A percentile compares a stretch with the other conserved stretches of the same genome.
Conservation (phyloP, 2,113 vertebrate genomes). For the Eulacestoma nigropectus region DNA sequence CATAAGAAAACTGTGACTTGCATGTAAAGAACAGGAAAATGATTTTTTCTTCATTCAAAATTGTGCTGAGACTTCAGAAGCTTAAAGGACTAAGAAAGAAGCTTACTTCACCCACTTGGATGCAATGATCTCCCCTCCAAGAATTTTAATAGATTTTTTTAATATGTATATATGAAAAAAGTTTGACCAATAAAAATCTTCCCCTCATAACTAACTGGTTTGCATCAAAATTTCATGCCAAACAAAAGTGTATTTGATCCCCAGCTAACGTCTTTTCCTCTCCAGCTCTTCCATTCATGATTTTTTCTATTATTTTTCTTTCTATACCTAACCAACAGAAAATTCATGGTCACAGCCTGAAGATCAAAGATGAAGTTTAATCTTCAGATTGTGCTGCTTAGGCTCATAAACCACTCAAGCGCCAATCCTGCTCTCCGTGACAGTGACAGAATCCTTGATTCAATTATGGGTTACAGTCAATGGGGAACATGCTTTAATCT, state of each 20-base stretch:
- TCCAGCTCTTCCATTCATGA: neutral
- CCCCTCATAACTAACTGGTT: neutral
- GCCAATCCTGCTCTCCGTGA: neutral
- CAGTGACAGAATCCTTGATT: conserved; percentile 18
- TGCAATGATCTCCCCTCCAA: neutral
- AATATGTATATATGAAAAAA: neutral
- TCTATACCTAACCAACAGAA: conserved; percentile 9
- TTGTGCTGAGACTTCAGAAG: conserved; percentile 52
- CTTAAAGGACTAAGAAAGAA: conserved; percentile 23
- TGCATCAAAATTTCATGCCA: neutral
- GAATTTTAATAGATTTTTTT: neutral
- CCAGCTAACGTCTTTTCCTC: neutral
- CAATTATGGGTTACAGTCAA: conserved; percentile 48
- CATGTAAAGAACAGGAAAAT: conserved; percentile 45
- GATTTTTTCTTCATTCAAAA: conserved; percentile 18
- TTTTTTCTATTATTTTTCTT: conserved; percentile 3
- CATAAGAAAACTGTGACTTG: conserved; percentile 59
- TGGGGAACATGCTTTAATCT: conserved; percentile 58
- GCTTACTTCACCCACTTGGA: neutral
- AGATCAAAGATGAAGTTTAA: conserved; percentile 52
- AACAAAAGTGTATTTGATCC: neutral
- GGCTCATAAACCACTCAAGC: conserved; percentile 20
- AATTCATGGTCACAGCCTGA: neutral
- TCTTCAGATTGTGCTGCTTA: conserved; percentile 29
- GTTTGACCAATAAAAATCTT: neutral